Conservation (phyloP, 2,888 invertebrate genomes). For the Brachynemurus nebulosus region DNA sequence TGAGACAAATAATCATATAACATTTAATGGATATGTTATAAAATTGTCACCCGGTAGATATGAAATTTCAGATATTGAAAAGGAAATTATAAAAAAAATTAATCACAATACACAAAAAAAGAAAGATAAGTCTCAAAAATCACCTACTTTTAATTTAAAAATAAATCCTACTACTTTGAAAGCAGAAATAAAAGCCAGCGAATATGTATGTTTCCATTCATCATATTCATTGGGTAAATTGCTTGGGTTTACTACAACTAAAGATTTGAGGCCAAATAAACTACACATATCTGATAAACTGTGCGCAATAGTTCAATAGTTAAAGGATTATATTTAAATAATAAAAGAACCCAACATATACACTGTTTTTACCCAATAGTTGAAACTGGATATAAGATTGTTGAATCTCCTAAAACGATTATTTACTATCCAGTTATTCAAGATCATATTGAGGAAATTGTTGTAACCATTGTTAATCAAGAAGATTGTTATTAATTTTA, state of each 20-base stretch:
- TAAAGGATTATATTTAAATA: not conserved
- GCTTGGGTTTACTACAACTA: not conserved
- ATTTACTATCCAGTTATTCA: slow-evolving; percentile 8
- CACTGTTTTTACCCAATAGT: not conserved
- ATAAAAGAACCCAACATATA: not conserved
- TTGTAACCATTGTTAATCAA: slow-evolving; percentile 5
- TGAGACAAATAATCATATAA: too few relatives aligned
- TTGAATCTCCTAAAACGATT: slow-evolving; percentile 7
- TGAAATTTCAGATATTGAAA: not conserved
- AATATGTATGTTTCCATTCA: not conserved
- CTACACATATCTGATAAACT: not conserved
- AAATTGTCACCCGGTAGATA: not conserved
- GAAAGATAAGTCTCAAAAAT: too few relatives aligned
- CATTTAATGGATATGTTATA: too few relatives aligned
- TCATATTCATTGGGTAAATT: not conserved
- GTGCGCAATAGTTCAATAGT: not conserved
- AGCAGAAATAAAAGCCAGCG: not conserved
- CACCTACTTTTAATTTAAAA: not conserved
- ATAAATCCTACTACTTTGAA: not conserved
- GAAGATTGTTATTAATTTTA: slow-evolving; percentile 6
- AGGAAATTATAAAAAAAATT: slow-evolving; percentile 1
- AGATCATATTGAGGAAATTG: slow-evolving; percentile 4
- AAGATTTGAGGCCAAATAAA: not conserved
- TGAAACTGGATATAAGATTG: slow-evolving; percentile 3
- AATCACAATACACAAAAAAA: too few relatives aligned